Base-by-base conservation (phyloP, 2,888 invertebrate genomes). In the Nasonia oneida region DNA sequence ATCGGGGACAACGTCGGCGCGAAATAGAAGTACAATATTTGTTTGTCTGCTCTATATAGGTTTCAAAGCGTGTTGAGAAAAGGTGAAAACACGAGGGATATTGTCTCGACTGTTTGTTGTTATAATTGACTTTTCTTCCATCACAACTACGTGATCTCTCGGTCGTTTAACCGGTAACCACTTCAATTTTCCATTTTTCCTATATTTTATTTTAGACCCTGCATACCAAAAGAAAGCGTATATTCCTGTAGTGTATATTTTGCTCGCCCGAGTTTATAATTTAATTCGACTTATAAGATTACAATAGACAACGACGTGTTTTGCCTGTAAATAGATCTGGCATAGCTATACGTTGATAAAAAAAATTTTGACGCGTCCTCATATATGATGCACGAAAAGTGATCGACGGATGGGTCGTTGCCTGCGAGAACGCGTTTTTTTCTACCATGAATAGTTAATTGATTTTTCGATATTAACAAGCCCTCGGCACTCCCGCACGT, bases 381-480 rank as follows among this genome's bases (percentile, higher is more conserved):
- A 61, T 23, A 15, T 1, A 61, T 57, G 14, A 4, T 61, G 10
- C 29, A 29, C 50, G 10, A 15, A 64, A 64, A 3, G n/a, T 18
- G 10, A 29, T 64, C n/a, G 3, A 23, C 64, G 29, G 23, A 15
- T 53, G 18, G 5, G 15, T 53, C 18, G 18, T 53, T 5, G 23
- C 0, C 10, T 23, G 8, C 15, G 61, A 61, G 8, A 61, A 61
- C 5, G n/a, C 10, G 23, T 61, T 61, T 61, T 61, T 57, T 37
- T 39, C 2, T 37, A 23, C 61, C 23, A 23, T n/a, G 23, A 78
- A 78, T 42, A 78, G 42, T 39, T 42, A 64, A 78, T 61, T 47
- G 77, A 64, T 78, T 78, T 78, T 64, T 57, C 64, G 64, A 77
- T 64, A 64, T 78, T 78, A 42, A 57, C 61, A 37, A 39, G 42